Base-by-base conservation (phyloP, 2,113 vertebrate genomes). In the Aptenodytes patagonicus region DNA sequence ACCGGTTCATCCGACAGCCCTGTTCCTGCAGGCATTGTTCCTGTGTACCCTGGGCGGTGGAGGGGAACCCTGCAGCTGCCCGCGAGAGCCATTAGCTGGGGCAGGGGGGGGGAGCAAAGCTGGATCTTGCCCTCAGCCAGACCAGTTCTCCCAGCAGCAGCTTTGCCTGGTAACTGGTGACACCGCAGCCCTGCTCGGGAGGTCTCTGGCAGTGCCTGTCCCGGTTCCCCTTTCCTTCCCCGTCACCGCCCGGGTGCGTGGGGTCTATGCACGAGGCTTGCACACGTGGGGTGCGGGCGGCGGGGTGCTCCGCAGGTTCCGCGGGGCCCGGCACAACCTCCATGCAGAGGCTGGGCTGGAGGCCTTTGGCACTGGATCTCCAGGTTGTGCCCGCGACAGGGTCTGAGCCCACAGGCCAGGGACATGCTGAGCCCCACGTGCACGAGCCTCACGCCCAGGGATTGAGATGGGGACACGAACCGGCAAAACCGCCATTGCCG, bases 161-260 rank as follows among this genome's bases (percentile, higher is more conserved):
- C 22, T 89, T 44, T 38, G 52, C 69, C 61, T 46, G 61, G 69
- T 38, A 60, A 75, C 78, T 44, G 69, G 51, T 68, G 78, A 89
- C 78, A 32, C 58, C 1, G 0, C 40, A 29, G 58, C 57, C n/a
- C 40, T 29, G n/a, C 47, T 71, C 1, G 1, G 40, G 16, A 47
- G 62, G 24, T 29, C 47, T 55, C 57, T 13, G 28, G 9, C 32
- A 46, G 19, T 3, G 31, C 54, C 54, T 17, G n/a, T 28, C 29
- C 40, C 19, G 40, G 25, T 62, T 79, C 85, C 55, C 8, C 57
- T 54, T 88, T 52, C 36, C 69, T 13, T 62, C 57, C 46, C 19
- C 13, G 3, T 72, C 57, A 38, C 24, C 1, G 1, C 31, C 55
- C 0, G 11, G n/a, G 21, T 21, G 21, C 1, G 1, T 12, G 44